Conservation (phyloP, 2,888 invertebrate genomes). For the Hyposoter didymator region DNA sequence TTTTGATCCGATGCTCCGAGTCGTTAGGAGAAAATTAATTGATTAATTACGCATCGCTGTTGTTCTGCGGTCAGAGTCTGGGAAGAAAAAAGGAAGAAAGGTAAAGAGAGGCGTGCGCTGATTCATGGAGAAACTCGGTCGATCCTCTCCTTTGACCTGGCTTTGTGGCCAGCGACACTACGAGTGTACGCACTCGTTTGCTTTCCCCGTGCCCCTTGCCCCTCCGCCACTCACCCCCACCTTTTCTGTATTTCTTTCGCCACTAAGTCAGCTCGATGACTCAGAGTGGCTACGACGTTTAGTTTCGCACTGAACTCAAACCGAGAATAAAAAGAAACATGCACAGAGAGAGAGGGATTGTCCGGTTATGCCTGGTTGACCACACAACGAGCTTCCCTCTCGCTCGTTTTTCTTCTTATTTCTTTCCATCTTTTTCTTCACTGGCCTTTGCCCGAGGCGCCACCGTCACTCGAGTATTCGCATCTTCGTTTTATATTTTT, state of each 20-base stretch:
- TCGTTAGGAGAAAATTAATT: neutral
- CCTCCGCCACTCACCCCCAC: neutral
- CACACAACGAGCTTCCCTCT: slow-evolving; percentile 36
- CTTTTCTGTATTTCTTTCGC: neutral
- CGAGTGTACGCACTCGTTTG: slow-evolving; percentile 13
- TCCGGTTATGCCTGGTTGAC: slow-evolving; percentile 44
- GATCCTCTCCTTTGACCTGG: slow-evolving; percentile 67
- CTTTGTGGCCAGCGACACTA: slow-evolving; percentile 43
- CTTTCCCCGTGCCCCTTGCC: slow-evolving; percentile 36
- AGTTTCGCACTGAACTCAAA: slow-evolving; percentile 30
- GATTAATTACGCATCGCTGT: neutral
- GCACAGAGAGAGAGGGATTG: slow-evolving; percentile 6
- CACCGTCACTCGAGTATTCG: slow-evolving; percentile 12
- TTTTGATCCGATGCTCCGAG: no score
- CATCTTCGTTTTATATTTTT: neutral
- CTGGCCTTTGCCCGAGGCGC: slow-evolving; percentile 16
- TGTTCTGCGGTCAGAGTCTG: neutral
- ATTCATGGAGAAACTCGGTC: slow-evolving; percentile 68
- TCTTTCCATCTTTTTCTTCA: neutral
- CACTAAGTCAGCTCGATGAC: slow-evolving; percentile 60
- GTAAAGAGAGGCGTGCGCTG: slow-evolving; percentile 46
- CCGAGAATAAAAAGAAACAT: slow-evolving; percentile 3
- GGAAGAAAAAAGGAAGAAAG: slow-evolving; percentile 1
- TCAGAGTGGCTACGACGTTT: slow-evolving; percentile 57
- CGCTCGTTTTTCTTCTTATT: slow-evolving; percentile 18